Evolutionary conservation across 2,113 vertebrate genomes (phyloP).

Genomic region (Oceanodroma tethys): DNA sequence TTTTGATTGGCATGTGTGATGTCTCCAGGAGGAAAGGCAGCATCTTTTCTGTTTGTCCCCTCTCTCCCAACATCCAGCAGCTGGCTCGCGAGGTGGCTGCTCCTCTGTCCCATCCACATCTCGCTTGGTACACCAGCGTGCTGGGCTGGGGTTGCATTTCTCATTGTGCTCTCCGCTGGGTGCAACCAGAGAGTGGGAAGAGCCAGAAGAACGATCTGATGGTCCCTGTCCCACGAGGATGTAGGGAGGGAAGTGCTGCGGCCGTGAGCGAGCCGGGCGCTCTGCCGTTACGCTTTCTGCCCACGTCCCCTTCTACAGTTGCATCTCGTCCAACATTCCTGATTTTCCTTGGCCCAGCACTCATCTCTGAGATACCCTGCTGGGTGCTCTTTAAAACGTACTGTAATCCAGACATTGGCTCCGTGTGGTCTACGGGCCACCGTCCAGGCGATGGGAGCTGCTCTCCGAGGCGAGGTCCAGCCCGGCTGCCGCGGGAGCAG

Average conservation of each 20-base stretch:
- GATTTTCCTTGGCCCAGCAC: background rate
- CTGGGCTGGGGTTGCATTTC: background rate
- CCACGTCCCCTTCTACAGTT: background rate
- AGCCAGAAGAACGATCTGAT: background rate
- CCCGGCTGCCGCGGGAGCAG: fast-evolving
- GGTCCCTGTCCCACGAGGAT: fast-evolving
- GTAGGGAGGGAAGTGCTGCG: background rate
- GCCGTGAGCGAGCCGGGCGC: fast-evolving
- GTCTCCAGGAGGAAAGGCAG: background rate
- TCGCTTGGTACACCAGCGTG: fast-evolving
- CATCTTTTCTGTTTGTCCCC: fast-evolving
- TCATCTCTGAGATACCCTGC: background rate
- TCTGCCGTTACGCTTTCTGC: background rate
- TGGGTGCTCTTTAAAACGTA: background rate
- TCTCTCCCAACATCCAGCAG: background rate
- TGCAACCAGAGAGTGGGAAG: background rate
- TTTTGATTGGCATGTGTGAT: background rate
- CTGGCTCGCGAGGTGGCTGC: background rate
- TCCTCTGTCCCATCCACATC: background rate
- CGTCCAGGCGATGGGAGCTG: fast-evolving
- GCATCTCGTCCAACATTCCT: background rate
- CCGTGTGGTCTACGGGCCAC: fast-evolving
- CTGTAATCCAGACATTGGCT: background rate
- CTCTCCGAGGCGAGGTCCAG: background rate
- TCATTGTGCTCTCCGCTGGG: fast-evolving